Evolutionary conservation across 35 echinoderm and acorn worm species (phyloP).

Genomic region (Diadema setosum): DNA sequence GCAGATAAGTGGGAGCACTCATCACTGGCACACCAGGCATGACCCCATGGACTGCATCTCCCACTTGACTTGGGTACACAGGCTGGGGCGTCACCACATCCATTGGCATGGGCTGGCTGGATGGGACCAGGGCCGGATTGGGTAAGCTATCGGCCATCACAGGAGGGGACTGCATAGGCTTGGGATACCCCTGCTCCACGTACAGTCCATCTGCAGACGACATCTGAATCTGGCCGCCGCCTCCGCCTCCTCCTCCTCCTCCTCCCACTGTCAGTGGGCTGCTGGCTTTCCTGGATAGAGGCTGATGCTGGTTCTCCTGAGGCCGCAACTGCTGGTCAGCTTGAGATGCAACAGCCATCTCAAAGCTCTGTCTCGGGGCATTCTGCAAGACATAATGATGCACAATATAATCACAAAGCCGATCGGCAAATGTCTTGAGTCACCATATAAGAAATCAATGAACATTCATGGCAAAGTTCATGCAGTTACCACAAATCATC

Average conservation of each 20-base stretch:
- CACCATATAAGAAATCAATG: too few relatives aligned
- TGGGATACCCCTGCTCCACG: neutral
- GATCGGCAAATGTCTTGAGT: too few relatives aligned
- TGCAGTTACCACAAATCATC: too few relatives aligned
- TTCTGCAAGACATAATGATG: neutral
- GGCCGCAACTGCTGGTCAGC: neutral
- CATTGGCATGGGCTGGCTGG: neutral
- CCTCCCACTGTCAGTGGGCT: neutral
- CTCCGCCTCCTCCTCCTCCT: too few relatives aligned
- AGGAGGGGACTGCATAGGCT: neutral
- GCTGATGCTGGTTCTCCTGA: neutral
- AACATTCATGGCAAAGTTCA: too few relatives aligned
- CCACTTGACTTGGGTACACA: neutral
- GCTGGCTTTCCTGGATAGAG: neutral
- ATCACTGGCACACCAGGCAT: neutral
- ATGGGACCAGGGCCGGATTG: neutral
- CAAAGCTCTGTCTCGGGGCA: constrained; percentile 1
- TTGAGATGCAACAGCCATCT: neutral
- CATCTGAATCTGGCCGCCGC: neutral
- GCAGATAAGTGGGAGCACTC: neutral
- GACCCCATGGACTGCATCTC: neutral
- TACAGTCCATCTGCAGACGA: neutral
- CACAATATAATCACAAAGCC: neutral
- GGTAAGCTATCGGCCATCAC: neutral
- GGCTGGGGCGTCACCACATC: neutral